Base-by-base conservation (phyloP, 2,113 vertebrate species). In the Epinephelus cyanopodus region DNA sequence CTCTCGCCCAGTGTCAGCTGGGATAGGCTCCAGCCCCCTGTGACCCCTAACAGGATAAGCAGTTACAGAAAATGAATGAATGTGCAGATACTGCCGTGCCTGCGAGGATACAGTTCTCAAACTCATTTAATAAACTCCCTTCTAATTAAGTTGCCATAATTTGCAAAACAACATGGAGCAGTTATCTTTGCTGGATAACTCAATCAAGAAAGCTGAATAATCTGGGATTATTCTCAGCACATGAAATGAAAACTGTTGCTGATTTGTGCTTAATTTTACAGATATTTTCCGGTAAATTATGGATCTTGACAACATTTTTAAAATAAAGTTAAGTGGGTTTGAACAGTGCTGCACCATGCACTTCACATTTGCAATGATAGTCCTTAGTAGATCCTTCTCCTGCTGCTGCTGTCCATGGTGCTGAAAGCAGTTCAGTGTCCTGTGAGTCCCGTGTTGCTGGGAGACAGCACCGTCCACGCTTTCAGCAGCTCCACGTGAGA, bases 391-490 rank as follows among this genome's bases (percentile, higher is more conserved):
- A 63, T n/a, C 13, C 23, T 63, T 17, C 21, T 74, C 11, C 18
- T 54, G 3, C 25, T 64, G 80, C 52, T 53, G 50, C 84, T 89
- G 61, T 85, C 81, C 62, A 2, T 65, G 86, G 76, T 90, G 57
- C 87, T 89, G 86, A 84, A 84, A 82, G 70, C 29, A 25, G 5
- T 18, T 82, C 75, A 33, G 81, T 74, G 50, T 81, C 63, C 45
- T 27, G 2, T 14, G 17, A 48, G 74, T 83, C 17, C 63, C n/a
- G 74, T 81, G 89, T 92, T 91, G 84, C 88, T 79, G 82, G 80
- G 91, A 87, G 79, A 90, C 77, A 6, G 54, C 29, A 27, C 17
- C 7, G 27, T 58, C 47, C 45, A 25, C 3, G 0, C 21, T 79
- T 37, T 72, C 0, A 39, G 48, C 56, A 18, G 39, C 39, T 63